phyloP scores from a whole-genome alignment of 1,140 invertebrate genomes.

The Cheumatopsyche charites region DNA sequence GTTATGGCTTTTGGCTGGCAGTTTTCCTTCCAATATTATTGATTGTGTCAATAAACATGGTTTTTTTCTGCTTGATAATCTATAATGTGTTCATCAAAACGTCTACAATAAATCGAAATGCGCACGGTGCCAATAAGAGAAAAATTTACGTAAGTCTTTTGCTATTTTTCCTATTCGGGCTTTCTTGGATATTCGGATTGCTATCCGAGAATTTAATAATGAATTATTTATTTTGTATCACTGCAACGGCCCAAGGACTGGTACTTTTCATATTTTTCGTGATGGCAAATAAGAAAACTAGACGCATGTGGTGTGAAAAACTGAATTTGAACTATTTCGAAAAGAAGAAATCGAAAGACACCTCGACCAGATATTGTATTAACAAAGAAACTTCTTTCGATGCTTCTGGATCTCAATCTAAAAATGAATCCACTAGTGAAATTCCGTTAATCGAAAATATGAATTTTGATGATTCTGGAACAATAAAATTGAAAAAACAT shows the following conservation, averaged over 20 bases:
- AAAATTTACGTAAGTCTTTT: slow-evolving; percentile 57
- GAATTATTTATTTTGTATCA: slow-evolving; percentile 59
- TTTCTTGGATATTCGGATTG: slow-evolving; percentile 60
- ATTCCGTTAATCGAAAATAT: background rate
- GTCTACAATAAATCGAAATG: slow-evolving; percentile 55
- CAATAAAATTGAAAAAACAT: background rate
- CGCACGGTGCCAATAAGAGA: slow-evolving; percentile 55
- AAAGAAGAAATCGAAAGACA: slow-evolving; percentile 52
- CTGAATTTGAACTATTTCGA: slow-evolving; percentile 15
- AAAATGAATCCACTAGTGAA: background rate
- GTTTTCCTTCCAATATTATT: slow-evolving; percentile 55
- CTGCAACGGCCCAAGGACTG: slow-evolving; percentile 51
- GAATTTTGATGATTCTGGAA: background rate
- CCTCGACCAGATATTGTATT: background rate
- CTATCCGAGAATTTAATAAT: slow-evolving; percentile 54
- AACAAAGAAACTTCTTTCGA: background rate
- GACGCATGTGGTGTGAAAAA: slow-evolving; percentile 1
- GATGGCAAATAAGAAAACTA: background rate
- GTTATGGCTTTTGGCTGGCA: slow-evolving; percentile 56
- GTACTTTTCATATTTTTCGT: slow-evolving; percentile 1
- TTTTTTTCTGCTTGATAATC: slow-evolving; percentile 59
- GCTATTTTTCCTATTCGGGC: slow-evolving; percentile 59
- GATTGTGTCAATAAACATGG: slow-evolving; percentile 57
- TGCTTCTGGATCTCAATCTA: background rate
- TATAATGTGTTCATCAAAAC: slow-evolving; percentile 45